phyloP scores from a whole-genome alignment of 2,113 vertebrate species.

The Abramis brama region DNA sequence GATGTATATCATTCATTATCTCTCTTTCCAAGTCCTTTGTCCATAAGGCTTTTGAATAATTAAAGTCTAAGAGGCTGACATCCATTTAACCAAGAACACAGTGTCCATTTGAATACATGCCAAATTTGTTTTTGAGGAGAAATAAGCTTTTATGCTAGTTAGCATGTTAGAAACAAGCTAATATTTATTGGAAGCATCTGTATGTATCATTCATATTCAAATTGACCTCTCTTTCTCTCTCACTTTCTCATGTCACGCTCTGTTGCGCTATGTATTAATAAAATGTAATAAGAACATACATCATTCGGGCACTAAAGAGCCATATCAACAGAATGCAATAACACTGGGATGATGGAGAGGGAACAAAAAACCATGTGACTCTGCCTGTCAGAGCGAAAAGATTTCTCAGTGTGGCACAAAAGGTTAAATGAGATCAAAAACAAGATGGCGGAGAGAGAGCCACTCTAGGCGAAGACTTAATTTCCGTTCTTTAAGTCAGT shows the following conservation, averaged over 20 bases:
- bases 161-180: background rate
- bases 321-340: constrained; percentile 32
- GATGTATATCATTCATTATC: background rate
- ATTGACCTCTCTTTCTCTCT: constrained; percentile 16
- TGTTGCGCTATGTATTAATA: constrained; percentile 32
- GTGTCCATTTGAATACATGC: constrained; percentile 25
- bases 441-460: constrained; percentile 1
- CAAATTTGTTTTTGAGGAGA: constrained; percentile 3
- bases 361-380: background rate
- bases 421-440: constrained; percentile 42
- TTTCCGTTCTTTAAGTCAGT: constrained; percentile 16
- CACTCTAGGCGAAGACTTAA: constrained; percentile 13
- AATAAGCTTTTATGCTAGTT: constrained; percentile 4
- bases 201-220: constrained; percentile 36
- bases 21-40: background rate
- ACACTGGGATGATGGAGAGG: constrained; percentile 26
- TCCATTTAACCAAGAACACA: constrained; percentile 36
- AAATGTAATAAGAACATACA: constrained; percentile 45
- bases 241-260: constrained; percentile 10
- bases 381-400: constrained; percentile 12
- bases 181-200: constrained; percentile 21
- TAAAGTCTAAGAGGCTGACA: constrained; percentile 21
- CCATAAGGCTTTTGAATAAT: constrained; percentile 32
- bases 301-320: constrained; percentile 31
- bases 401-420: constrained; percentile 12